A percentile compares a stretch with the other conserved stretches of the same genome.
These are phyloP conservation scores for Scortum barcoo DNA, from an alignment of 2,113 vertebrate species.

Conservation along the genomic window DNA sequence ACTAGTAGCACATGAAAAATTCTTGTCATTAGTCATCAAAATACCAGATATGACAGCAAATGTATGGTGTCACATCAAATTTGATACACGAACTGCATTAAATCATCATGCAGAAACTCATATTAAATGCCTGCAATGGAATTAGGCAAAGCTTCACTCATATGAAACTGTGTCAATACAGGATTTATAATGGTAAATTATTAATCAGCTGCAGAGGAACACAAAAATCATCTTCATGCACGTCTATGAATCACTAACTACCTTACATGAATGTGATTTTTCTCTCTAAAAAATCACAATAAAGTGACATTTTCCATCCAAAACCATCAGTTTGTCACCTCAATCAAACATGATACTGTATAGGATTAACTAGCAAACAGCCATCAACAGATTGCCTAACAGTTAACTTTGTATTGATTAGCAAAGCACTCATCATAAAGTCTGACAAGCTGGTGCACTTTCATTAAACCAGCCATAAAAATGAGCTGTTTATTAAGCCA, in stretches of 20 bases:
- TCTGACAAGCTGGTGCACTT: slow-evolving; percentile 26
- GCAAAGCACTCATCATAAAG: slow-evolving; percentile 32
- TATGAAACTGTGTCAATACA: not conserved
- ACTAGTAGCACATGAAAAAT: not conserved
- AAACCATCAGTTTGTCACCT: not conserved
- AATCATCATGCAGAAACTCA: not conserved
- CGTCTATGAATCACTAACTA: not conserved
- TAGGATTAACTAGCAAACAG: not conserved
- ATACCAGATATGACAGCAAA: not conserved
- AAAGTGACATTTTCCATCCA: not conserved
- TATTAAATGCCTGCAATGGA: not conserved
- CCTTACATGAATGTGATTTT: not conserved
- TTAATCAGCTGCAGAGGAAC: not conserved
- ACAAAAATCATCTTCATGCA: not conserved
- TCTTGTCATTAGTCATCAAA: not conserved
- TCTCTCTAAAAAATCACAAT: not conserved
- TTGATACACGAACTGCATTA: not conserved
- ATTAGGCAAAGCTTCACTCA: not conserved
- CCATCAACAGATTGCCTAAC: not conserved
- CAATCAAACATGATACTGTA: not conserved
- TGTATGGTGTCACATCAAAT: not conserved
- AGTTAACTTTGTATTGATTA: slow-evolving; percentile 20
- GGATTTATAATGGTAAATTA: not conserved
- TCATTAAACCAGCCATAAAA: slow-evolving; percentile 22
- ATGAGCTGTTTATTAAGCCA: slow-evolving; percentile 12